Conservation (phyloP, 1,140 invertebrate genomes). For the Contarinia nasturtii region DNA sequence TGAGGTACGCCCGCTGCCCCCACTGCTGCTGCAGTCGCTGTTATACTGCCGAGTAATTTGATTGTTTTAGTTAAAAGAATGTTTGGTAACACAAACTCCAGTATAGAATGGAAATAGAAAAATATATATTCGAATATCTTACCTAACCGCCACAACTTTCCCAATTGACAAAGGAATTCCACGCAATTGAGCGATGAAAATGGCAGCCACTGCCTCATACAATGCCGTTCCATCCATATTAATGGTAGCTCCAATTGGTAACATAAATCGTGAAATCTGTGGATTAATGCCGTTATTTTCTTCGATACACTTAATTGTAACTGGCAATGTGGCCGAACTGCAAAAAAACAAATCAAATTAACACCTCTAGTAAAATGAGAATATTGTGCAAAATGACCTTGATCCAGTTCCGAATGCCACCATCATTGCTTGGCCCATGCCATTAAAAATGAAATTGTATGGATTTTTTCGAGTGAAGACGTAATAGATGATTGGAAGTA, state of each 20-base stretch:
- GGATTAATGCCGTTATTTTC: conserved; percentile 76
- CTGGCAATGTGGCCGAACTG: conserved; percentile 83
- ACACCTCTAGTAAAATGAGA: neutral
- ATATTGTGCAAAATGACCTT: neutral
- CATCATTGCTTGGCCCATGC: conserved; percentile 20
- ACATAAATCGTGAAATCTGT: conserved; percentile 74
- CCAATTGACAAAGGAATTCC: conserved; percentile 56
- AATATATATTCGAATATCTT: too few relatives aligned
- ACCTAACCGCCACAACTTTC: conserved; percentile 59
- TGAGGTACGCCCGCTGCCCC: too few relatives aligned
- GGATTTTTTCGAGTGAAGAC: conserved; percentile 44
- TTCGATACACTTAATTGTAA: conserved; percentile 87
- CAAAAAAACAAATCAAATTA: conserved; percentile 1
- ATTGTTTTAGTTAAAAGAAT: too few relatives aligned
- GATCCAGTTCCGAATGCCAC: neutral
- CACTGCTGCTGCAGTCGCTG: too few relatives aligned
- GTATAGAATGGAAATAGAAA: too few relatives aligned
- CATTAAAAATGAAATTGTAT: conserved; percentile 44
- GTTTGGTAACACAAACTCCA: too few relatives aligned
- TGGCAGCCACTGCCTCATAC: conserved; percentile 70
- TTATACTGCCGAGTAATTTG: too few relatives aligned
- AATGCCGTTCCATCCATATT: conserved; percentile 92
- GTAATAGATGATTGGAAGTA: conserved; percentile 49
- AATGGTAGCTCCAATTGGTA: conserved; percentile 80
- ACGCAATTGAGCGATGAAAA: conserved; percentile 87